Evolutionary conservation across 2,113 vertebrate genomes (phyloP).

Genomic region (Halichoerus grypus): DNA sequence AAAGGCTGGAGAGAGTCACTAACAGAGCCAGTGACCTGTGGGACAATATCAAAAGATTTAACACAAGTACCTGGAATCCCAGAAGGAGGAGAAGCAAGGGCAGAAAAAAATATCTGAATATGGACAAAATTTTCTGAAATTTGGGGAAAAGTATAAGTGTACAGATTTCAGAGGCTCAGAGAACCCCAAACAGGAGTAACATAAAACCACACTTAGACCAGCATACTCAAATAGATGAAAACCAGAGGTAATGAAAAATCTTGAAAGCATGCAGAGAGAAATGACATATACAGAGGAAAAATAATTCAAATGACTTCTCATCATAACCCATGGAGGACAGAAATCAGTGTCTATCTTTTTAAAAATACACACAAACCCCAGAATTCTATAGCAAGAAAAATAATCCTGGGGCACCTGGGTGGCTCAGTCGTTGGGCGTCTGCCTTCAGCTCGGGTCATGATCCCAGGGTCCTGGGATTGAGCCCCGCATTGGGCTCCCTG

Average conservation of each 20-base stretch:
- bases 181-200: neutral
- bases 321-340: neutral
- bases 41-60: neutral
- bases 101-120: neutral
- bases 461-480: no score
- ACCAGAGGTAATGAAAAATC: neutral
- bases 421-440: no score
- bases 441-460: no score
- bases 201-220: neutral
- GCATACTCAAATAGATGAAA: neutral
- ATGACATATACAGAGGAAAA: neutral
- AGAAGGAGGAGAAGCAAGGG: neutral
- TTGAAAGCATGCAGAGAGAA: neutral
- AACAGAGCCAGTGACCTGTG: neutral
- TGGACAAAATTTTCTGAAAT: neutral
- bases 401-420: neutral
- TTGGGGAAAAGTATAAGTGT: neutral
- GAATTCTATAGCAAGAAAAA: constrained; percentile 1
- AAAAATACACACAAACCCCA: neutral
- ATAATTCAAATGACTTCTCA: neutral
- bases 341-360: neutral
- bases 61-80: neutral
- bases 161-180: neutral
- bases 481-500: no score
- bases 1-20: neutral